phyloP scores from a whole-genome alignment of 2,888 invertebrate genomes.

The Campoplex capitator region DNA sequence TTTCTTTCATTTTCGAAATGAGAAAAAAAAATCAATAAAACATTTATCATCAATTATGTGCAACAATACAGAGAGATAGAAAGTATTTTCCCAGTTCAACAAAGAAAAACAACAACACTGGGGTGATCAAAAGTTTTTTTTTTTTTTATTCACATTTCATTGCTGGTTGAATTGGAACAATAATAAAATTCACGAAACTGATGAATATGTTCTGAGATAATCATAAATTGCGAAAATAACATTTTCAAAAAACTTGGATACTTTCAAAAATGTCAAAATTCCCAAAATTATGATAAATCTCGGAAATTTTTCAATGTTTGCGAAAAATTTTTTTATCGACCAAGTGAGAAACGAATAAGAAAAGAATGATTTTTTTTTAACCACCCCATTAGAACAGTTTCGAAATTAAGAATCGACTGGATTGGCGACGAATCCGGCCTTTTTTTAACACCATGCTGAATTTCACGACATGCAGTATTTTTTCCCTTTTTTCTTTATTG shows the following conservation, averaged over 20 bases:
- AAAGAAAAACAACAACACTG: constrained; percentile 50
- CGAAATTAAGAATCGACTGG: constrained; percentile 61
- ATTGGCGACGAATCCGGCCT: constrained; percentile 32
- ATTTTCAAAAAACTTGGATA: background rate
- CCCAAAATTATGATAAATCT: background rate
- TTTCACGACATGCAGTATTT: constrained; percentile 76
- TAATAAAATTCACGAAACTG: background rate
- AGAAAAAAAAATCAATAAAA: constrained; percentile 28
- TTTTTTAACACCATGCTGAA: constrained; percentile 74
- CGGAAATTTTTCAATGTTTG: background rate
- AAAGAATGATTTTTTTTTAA: background rate
- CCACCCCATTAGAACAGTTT: constrained; percentile 67
- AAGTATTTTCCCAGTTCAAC: constrained; percentile 63
- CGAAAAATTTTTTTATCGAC: background rate
- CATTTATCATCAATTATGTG: constrained; percentile 52
- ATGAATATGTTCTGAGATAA: background rate
- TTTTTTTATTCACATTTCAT: background rate
- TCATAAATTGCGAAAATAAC: constrained; percentile 1
- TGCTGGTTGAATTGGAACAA: background rate
- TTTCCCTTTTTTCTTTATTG: constrained; percentile 1
- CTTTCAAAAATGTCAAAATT: background rate
- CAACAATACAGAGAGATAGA: constrained; percentile 66
- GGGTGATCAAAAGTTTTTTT: constrained; percentile 5
- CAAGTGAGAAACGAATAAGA: background rate
- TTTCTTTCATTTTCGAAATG: background rate